phyloP scores from a whole-genome alignment of 2,797 vertebrate species.

The Erpetoichthys calabaricus region DNA sequence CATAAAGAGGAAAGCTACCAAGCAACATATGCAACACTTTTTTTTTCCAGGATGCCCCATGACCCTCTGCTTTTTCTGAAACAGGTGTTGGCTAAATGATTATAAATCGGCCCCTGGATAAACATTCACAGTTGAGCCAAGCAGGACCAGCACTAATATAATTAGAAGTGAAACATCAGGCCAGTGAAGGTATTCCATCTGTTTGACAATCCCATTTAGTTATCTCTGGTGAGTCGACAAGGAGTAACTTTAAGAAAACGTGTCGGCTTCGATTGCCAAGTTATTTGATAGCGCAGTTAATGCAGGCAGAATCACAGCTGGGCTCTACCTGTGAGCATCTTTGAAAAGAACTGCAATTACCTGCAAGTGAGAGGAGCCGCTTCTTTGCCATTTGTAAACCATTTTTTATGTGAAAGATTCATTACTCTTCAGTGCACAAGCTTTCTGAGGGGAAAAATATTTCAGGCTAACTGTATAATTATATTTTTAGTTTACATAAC shows the following conservation, averaged over 20 bases:
- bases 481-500: too few relatives aligned
- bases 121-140: conserved; percentile 79
- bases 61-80: conserved; percentile 82
- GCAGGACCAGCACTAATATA: conserved; percentile 85
- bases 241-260: conserved; percentile 7
- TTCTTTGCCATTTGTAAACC: conserved; percentile 2
- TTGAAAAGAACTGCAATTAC: conserved; percentile 35
- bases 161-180: conserved; percentile 93
- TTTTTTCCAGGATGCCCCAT: conserved; percentile 57
- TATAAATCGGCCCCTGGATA: conserved; percentile 98
- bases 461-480: too few relatives aligned
- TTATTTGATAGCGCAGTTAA: conserved; percentile 35
- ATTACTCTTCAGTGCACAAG: too few relatives aligned
- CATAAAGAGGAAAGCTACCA: conserved; percentile 56
- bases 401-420: neutral
- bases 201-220: conserved; percentile 75
- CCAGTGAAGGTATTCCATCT: conserved; percentile 82
- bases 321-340: conserved; percentile 55
- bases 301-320: conserved; percentile 50
- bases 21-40: conserved; percentile 55
- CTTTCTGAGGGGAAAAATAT: too few relatives aligned
- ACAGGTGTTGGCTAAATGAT: conserved; percentile 98
- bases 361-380: conserved; percentile 16
- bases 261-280: conserved; percentile 34
- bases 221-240: conserved; percentile 27